Conservation (phyloP, 2,113 vertebrate species). For the Campylorhamphus procurvoides region DNA sequence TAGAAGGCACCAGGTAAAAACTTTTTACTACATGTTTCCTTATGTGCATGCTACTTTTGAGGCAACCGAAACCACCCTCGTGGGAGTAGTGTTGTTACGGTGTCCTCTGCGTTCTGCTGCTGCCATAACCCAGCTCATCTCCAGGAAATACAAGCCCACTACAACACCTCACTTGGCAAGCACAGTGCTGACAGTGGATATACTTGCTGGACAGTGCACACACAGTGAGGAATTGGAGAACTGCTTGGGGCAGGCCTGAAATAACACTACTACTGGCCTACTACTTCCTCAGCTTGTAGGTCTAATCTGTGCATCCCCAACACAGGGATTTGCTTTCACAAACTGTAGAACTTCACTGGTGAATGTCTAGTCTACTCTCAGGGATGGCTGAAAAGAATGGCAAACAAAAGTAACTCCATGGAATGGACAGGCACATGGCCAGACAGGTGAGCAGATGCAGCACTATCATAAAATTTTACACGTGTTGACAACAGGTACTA, state of each 20-base stretch:
- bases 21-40: not conserved
- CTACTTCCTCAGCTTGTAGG: accelerated
- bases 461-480: accelerated
- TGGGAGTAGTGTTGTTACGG: not conserved
- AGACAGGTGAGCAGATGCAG: not conserved
- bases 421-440: not conserved
- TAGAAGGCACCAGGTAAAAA: not conserved
- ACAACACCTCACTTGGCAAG: not conserved
- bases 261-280: not conserved
- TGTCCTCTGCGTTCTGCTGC: not conserved
- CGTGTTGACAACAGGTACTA: not conserved
- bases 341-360: not conserved
- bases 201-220: accelerated
- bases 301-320: not conserved
- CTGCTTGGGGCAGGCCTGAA: not conserved
- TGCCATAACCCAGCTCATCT: not conserved
- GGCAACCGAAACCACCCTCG: not conserved
- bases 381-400: not conserved
- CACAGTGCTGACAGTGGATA: not conserved
- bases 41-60: not conserved
- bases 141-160: not conserved
- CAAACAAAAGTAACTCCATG: not conserved
- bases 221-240: not conserved
- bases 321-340: not conserved
- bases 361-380: not conserved